Evolutionary conservation across 2,888 invertebrate genomes (phyloP).

Genomic region (Melitaea athalia): DNA sequence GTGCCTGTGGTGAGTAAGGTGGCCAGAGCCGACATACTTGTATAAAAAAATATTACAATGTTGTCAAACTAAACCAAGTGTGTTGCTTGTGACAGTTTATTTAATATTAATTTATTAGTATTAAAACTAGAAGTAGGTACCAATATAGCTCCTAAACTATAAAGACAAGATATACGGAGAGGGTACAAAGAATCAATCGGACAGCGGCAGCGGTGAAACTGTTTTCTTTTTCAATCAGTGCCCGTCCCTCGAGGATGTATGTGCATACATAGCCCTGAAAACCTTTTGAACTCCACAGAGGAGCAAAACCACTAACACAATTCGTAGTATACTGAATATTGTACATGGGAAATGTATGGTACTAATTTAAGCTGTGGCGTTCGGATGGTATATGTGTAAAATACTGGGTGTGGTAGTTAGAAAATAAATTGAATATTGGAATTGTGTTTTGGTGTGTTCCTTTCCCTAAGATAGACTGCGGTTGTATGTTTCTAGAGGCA

Average conservation of each 20-base stretch:
- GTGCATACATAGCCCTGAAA: constrained; percentile 53
- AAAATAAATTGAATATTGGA: constrained; percentile 74
- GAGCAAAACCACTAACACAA: constrained; percentile 28
- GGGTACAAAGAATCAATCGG: constrained; percentile 75
- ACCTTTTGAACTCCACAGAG: constrained; percentile 51
- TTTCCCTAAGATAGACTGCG: constrained; percentile 59
- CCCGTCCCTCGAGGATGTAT: constrained; percentile 62
- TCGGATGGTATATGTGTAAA: constrained; percentile 45
- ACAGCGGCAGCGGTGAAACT: constrained; percentile 70
- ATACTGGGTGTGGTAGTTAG: constrained; percentile 60
- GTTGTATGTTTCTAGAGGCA: constrained; percentile 57
- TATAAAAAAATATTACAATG: no score
- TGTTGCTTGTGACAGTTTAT: neutral
- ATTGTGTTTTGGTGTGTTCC: constrained; percentile 50
- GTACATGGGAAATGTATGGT: neutral
- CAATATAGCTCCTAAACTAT: constrained; percentile 48
- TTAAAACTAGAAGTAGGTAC: neutral
- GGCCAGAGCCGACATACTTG: no score
- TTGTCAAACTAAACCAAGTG: no score
- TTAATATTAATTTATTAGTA: neutral
- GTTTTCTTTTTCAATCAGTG: constrained; percentile 80
- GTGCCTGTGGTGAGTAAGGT: no score
- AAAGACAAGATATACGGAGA: constrained; percentile 61
- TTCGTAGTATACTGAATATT: constrained; percentile 9
- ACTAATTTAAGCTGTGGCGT: constrained; percentile 44